phyloP scores from a whole-genome alignment of 2,888 invertebrate species.

The Erpobdella octoculata region DNA sequence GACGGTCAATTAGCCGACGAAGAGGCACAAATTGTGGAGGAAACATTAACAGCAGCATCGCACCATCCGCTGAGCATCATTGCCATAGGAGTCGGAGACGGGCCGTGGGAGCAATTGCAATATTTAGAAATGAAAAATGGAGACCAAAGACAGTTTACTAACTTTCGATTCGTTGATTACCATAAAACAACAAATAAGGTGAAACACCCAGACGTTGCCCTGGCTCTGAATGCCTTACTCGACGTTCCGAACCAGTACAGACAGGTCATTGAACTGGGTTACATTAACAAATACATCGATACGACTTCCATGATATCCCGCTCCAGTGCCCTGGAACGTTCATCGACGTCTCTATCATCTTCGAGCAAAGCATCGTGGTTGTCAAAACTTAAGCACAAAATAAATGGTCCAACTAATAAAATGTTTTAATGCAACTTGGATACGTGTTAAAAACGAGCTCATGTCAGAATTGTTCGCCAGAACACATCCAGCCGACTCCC shows the following conservation, averaged over 20 bases:
- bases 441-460: background rate
- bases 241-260: constrained; percentile 56
- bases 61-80: constrained; percentile 55
- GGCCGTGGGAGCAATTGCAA: constrained; percentile 56
- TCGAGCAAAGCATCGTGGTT: constrained; percentile 1
- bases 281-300: constrained; percentile 35
- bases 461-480: too few species aligned
- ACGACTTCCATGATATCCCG: background rate
- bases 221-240: constrained; percentile 55
- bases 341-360: background rate
- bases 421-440: background rate
- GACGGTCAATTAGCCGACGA: constrained; percentile 51
- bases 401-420: background rate
- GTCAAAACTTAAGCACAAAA: background rate
- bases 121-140: constrained; percentile 55
- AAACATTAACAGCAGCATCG: constrained; percentile 55
- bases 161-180: constrained; percentile 57
- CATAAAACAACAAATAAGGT: constrained; percentile 47
- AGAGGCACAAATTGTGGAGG: constrained; percentile 45
- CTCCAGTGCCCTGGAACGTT: background rate
- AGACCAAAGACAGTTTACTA: constrained; percentile 54
- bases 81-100: constrained; percentile 57
- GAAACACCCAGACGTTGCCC: constrained; percentile 48
- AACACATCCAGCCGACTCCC: too few species aligned
- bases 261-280: constrained; percentile 46